These are phyloP conservation scores for Zaprionus lineosus DNA, from an alignment of 2,888 invertebrate genomes.

Conservation along the genomic window DNA sequence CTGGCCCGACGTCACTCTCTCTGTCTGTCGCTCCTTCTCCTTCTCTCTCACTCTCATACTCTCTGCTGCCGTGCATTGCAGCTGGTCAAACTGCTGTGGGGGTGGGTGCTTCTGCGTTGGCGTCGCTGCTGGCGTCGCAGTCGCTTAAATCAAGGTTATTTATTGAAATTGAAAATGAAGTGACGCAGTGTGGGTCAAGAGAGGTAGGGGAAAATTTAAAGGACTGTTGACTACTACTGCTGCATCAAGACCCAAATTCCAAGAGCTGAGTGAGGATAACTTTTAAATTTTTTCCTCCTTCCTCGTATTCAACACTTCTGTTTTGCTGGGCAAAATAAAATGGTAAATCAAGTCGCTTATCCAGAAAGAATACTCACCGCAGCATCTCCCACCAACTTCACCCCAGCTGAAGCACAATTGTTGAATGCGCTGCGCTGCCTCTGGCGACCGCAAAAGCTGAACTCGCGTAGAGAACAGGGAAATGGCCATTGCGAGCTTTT, in stretches of 20 bases:
- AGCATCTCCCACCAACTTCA: background rate
- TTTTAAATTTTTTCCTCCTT: constrained; percentile 25
- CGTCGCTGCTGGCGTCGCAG: constrained; percentile 58
- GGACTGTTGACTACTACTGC: constrained; percentile 11
- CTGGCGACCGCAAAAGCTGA: constrained; percentile 20
- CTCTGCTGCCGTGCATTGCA: constrained; percentile 48
- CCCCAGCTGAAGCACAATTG: constrained; percentile 57
- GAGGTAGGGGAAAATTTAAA: too few species aligned
- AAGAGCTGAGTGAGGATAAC: constrained; percentile 20
- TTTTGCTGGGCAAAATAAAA: constrained; percentile 19
- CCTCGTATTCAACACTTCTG: constrained; percentile 14
- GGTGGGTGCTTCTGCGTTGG: constrained; percentile 39
- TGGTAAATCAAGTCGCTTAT: constrained; percentile 72
- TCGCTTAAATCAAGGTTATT: constrained; percentile 80
- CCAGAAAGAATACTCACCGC: constrained; percentile 23
- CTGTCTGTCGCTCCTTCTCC: constrained; percentile 20
- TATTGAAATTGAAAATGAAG: constrained; percentile 78
- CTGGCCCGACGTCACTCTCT: constrained; percentile 27
- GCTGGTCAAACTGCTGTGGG: constrained; percentile 66
- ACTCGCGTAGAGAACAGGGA: constrained; percentile 17
- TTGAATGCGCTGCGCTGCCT: constrained; percentile 65
- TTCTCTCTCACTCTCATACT: too few species aligned
- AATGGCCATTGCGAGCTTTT: constrained; percentile 10
- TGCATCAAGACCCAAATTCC: constrained; percentile 27
- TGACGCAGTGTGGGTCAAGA: constrained; percentile 31